Evolutionary conservation across 2,113 vertebrate genomes (phyloP), one percentile per base, ranked within the genome.

Genomic region (Poeciliopsis occidentalis): DNA sequence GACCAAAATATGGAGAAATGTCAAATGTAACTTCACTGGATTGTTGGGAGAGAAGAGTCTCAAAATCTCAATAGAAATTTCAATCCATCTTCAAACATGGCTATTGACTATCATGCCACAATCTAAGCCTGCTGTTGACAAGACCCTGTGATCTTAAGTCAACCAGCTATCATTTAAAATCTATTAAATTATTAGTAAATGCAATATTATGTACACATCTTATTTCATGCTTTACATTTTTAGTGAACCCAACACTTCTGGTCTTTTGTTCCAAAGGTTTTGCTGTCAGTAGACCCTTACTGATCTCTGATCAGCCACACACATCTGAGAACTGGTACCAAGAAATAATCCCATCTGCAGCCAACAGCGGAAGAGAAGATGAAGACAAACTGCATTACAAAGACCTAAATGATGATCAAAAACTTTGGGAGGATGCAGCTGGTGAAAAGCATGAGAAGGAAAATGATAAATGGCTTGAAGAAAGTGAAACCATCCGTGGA

Each of bases 271-370:
- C 22, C 29, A 2, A 41, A 93, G 92, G 91, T 64, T 88, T 68
- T 68, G 86, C 73, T 47, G 90, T 75, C 62, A 92, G 83, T 8
- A 73, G 30, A 13, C 73, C 80, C 0, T 39, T 94, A 64, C 3
- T 85, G 61, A 79, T 94, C 29, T 90, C 88, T 1, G 82, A 87
- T 78, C 80, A 90, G 78, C 73, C 73, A 0, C n/a, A 75, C n/a
- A 12, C 57, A 37, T 57, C 62, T 27, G 74, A 80, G 22, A 77
- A 85, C 5, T 57, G 27, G 64, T 65, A 81, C 54, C 34, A 75
- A 44, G 60, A 70, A 1, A 5, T 64, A 15, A 41, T 41, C 17
- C 13, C 47, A n/a, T 60, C 70, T 30, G 34, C 30, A 2, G 61
- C 73, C 64, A 60, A 26, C 62, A 62, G 39, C 8, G 68, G n/a